phyloP scores from a whole-genome alignment of 2,888 invertebrate genomes.

The Coremacera marginata region DNA sequence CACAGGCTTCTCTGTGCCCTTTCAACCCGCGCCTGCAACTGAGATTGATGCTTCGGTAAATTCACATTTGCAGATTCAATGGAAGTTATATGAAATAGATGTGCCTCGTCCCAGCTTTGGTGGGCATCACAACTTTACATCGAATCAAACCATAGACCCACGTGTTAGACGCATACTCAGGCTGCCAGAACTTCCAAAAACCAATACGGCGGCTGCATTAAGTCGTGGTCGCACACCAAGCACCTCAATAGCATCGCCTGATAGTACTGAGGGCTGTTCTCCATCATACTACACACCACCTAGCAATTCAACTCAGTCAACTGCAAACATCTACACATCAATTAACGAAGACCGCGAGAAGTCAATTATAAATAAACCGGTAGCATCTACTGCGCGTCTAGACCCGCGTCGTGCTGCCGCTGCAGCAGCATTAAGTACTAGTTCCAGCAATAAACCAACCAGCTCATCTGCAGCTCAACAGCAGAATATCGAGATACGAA shows the following conservation, averaged over 20 bases:
- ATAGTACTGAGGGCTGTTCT: slow-evolving; percentile 50
- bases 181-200: slow-evolving; percentile 70
- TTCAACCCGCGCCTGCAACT: slow-evolving; percentile 85
- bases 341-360: not conserved
- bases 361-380: not conserved
- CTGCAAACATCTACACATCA: not conserved
- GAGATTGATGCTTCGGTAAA: slow-evolving; percentile 88
- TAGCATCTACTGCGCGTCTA: slow-evolving; percentile 49
- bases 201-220: slow-evolving; percentile 46
- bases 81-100: slow-evolving; percentile 74
- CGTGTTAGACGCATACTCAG: slow-evolving; percentile 78
- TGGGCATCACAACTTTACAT: slow-evolving; percentile 78
- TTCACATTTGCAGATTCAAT: slow-evolving; percentile 81
- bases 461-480: slow-evolving; percentile 56
- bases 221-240: slow-evolving; percentile 51
- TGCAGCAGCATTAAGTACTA: slow-evolving; percentile 25
- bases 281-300: slow-evolving; percentile 52
- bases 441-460: slow-evolving; percentile 24
- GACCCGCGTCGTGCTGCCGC: slow-evolving; percentile 65
- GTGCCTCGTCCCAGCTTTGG: slow-evolving; percentile 81
- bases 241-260: slow-evolving; percentile 59
- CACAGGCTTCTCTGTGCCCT: slow-evolving; percentile 83
- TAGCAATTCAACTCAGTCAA: slow-evolving; percentile 38
- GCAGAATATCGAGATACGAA: slow-evolving; percentile 73
- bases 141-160: slow-evolving; percentile 79